Evolutionary conservation across 2,113 vertebrate genomes (phyloP).

Genomic region (Cryptomyrus ogoouensis): DNA sequence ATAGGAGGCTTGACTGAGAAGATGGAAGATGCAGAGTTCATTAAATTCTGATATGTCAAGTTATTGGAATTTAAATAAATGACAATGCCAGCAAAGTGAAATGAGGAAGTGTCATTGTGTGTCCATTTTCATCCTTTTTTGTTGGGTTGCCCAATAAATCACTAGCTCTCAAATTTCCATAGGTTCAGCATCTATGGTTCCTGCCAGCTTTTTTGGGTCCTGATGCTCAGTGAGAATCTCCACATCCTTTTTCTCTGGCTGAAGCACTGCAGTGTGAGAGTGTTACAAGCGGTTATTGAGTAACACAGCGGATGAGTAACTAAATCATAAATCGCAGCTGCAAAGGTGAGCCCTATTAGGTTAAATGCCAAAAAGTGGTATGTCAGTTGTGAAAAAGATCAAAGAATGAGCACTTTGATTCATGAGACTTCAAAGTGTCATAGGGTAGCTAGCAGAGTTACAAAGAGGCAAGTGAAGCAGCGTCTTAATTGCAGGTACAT

Average conservation of each 20-base stretch:
- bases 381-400: neutral
- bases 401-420: neutral
- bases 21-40: neutral
- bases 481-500: neutral
- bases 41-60: neutral
- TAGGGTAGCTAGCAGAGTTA: neutral
- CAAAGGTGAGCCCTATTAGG: neutral
- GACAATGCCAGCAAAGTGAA: neutral
- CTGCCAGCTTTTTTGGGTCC: neutral
- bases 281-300: neutral
- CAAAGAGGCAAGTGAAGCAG: neutral
- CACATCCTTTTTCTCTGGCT: neutral
- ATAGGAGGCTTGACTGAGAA: neutral
- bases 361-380: neutral
- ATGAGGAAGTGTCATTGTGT: neutral
- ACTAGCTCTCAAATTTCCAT: neutral
- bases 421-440: neutral
- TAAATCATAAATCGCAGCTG: neutral
- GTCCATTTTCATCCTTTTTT: neutral
- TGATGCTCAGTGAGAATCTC: neutral
- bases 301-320: neutral
- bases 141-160: neutral
- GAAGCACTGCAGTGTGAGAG: neutral
- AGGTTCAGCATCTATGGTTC: neutral
- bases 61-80: neutral